Evolutionary conservation across 1,140 invertebrate genomes (phyloP).

Genomic region (Sarcophaga bullata): DNA sequence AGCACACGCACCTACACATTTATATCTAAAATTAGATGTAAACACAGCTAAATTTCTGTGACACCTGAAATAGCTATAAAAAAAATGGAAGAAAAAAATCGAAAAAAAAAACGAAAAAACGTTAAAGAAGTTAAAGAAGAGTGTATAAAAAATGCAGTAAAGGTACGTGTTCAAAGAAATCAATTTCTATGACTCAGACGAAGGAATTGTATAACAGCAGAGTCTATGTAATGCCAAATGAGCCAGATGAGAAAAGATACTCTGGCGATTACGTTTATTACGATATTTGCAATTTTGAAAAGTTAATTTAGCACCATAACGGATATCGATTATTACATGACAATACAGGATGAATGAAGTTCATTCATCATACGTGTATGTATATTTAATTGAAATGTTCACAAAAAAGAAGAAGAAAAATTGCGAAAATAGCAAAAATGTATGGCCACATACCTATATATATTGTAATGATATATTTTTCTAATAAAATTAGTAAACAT

Average conservation of each 20-base stretch:
- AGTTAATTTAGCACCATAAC: neutral
- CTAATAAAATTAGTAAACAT: no score
- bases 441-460: no score
- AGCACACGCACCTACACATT: neutral
- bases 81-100: neutral
- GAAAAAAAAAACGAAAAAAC: neutral
- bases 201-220: no score
- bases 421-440: no score
- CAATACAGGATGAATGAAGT: neutral
- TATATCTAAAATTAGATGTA: neutral
- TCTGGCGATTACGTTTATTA: neutral
- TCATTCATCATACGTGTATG: neutral
- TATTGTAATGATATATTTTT: no score
- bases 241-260: neutral
- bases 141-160: neutral
- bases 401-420: no score
- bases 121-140: neutral
- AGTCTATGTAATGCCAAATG: no score
- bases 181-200: neutral
- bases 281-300: neutral
- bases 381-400: conserved; percentile 3
- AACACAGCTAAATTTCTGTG: neutral
- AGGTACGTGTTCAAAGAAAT: neutral
- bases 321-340: neutral
- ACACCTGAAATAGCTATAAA: neutral